These are phyloP conservation scores for Pandemis cinnamomeana DNA, from an alignment of 2,888 invertebrate species.

Conservation along the genomic window DNA sequence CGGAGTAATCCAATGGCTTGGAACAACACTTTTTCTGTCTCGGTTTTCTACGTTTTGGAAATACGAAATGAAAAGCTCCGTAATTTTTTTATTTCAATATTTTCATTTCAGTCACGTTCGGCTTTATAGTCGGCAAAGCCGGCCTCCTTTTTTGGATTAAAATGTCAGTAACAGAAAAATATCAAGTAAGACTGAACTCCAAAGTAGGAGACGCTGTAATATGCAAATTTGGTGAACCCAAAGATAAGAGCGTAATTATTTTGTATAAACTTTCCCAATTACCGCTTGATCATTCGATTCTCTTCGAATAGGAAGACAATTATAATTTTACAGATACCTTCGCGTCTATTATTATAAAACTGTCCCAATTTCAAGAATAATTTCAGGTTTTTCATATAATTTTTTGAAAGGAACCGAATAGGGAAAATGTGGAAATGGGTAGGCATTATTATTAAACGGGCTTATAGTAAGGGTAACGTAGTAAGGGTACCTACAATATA, in stretches of 20 bases:
- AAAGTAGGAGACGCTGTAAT: slow-evolving; percentile 49
- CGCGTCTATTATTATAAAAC: background rate
- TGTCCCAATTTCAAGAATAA: background rate
- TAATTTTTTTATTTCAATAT: slow-evolving; percentile 51
- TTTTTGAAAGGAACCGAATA: background rate
- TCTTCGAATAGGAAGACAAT: slow-evolving; percentile 6
- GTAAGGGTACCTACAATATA: too few relatives aligned
- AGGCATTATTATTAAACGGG: too few relatives aligned
- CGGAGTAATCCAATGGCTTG: background rate
- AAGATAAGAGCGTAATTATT: slow-evolving; percentile 22
- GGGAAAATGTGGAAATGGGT: background rate
- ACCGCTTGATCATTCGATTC: slow-evolving; percentile 5
- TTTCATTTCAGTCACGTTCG: slow-evolving; percentile 73
- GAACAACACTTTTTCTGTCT: slow-evolving; percentile 18
- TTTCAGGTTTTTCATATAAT: background rate
- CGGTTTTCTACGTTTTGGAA: slow-evolving; percentile 7
- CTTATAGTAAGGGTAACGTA: too few relatives aligned
- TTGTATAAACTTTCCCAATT: slow-evolving; percentile 21
- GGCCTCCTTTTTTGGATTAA: slow-evolving; percentile 69
- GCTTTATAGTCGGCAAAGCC: slow-evolving; percentile 66
- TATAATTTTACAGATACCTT: slow-evolving; percentile 13
- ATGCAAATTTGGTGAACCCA: slow-evolving; percentile 36
- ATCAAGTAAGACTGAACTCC: slow-evolving; percentile 54
- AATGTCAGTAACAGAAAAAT: slow-evolving; percentile 76
- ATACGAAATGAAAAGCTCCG: slow-evolving; percentile 28